Evolutionary conservation across 37 sponge, comb jelly and placozoan species (phyloP).

Genomic region (Oopsacas minuta): DNA sequence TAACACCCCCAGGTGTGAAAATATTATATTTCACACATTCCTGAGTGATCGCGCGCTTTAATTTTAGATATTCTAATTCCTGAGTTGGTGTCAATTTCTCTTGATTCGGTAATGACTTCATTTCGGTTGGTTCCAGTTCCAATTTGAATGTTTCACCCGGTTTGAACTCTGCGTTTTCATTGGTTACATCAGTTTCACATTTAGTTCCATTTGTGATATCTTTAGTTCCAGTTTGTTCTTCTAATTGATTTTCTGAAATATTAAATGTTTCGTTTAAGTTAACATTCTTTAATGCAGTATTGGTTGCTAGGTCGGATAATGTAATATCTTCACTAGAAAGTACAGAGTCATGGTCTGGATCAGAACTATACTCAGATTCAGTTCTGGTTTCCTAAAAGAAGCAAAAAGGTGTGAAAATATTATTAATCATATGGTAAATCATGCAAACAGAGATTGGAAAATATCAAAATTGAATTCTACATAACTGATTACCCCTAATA

Average conservation of each 20-base stretch:
- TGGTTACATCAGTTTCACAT: not conserved
- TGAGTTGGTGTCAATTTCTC: not conserved
- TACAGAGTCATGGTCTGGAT: not conserved
- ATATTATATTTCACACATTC: not conserved
- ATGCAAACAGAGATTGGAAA: no score
- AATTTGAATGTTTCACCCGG: no score
- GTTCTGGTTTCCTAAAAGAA: not conserved
- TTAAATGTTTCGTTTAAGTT: not conserved
- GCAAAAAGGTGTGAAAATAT: not conserved
- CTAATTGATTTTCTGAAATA: not conserved
- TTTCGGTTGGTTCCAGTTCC: not conserved
- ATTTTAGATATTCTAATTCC: slow-evolving; percentile 16
- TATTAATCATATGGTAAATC: not conserved
- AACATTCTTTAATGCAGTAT: not conserved
- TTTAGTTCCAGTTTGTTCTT: not conserved
- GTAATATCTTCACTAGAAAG: not conserved
- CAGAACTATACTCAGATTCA: slow-evolving; percentile 15
- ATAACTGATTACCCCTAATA: no score
- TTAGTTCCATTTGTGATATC: not conserved
- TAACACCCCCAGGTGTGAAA: not conserved
- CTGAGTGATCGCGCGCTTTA: not conserved
- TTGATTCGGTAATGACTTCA: not conserved
- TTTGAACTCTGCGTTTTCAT: not conserved
- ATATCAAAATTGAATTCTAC: no score
- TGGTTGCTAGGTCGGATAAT: slow-evolving; percentile 10